Evolutionary conservation across 1,140 invertebrate genomes (phyloP).

Genomic region (Listronotus oregonensis): DNA sequence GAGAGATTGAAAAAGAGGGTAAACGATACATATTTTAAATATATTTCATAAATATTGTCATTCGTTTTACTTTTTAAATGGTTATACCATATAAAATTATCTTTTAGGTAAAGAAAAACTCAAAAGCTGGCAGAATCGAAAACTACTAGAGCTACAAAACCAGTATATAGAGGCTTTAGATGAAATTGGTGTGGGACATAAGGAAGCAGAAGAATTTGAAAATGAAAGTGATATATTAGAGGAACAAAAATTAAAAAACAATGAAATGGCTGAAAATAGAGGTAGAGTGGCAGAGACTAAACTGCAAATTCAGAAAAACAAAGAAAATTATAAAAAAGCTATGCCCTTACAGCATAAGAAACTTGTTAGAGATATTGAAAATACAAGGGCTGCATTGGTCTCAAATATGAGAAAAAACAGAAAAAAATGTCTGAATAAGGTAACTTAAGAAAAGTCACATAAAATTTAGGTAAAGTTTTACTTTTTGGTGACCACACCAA

Average conservation of each 20-base stretch:
- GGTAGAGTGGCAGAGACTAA: constrained; percentile 55
- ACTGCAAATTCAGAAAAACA: constrained; percentile 49
- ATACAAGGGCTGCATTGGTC: constrained; percentile 57
- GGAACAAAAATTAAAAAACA: constrained; percentile 49
- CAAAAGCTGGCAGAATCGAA: constrained; percentile 55
- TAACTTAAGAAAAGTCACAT: constrained; percentile 1
- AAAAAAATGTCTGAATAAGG: constrained; percentile 36
- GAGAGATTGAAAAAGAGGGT: constrained; percentile 55
- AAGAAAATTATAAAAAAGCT: constrained; percentile 42
- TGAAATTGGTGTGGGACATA: constrained; percentile 59
- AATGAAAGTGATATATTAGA: constrained; percentile 52
- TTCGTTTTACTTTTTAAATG: no score
- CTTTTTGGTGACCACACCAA: no score
- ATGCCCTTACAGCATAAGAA: constrained; percentile 53
- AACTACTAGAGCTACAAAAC: constrained; percentile 58
- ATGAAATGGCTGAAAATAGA: constrained; percentile 53
- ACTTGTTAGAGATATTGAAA: constrained; percentile 58
- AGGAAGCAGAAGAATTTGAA: constrained; percentile 51
- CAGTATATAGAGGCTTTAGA: constrained; percentile 59
- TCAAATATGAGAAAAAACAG: constrained; percentile 44
- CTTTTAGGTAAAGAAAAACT: constrained; percentile 51
- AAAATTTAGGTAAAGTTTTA: no score
- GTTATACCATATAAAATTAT: no score
- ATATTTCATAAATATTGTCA: no score
- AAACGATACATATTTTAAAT: neutral